These are phyloP conservation scores for Andrena fulva DNA, from an alignment of 2,888 invertebrate species.

Conservation along the genomic window DNA sequence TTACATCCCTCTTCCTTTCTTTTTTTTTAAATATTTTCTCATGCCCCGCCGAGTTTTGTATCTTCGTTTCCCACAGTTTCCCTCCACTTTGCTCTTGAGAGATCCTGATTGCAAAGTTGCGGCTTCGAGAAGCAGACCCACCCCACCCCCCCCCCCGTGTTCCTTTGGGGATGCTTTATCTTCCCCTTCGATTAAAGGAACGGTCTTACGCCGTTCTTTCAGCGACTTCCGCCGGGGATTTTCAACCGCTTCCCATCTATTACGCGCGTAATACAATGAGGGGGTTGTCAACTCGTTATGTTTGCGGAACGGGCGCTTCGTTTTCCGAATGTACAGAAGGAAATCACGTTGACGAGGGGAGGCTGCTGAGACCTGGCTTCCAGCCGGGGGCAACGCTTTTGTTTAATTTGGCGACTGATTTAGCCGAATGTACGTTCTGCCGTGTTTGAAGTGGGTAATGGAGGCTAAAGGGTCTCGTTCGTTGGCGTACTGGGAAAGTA, in stretches of 20 bases:
- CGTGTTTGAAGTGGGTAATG: not conserved
- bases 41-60: constrained; percentile 5
- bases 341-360: not conserved
- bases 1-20: not conserved
- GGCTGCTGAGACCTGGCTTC: not conserved
- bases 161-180: constrained; percentile 22
- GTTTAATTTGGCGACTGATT: not conserved
- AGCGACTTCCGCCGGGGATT: not conserved
- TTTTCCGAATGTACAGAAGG: not conserved
- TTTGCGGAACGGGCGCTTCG: not conserved
- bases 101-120: constrained; percentile 33
- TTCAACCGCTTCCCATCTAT: not conserved
- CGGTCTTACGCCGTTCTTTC: not conserved
- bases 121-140: not conserved
- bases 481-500: no score
- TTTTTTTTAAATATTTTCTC: constrained; percentile 20
- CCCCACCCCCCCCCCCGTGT: not conserved
- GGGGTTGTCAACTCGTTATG: not conserved
- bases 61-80: not conserved
- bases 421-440: not conserved
- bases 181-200: constrained; percentile 22
- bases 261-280: not conserved
- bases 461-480: not conserved
- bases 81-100: not conserved
- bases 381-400: not conserved